Base-by-base conservation (phyloP, 2,113 vertebrate genomes). In the Rhabdomys dilectus region DNA sequence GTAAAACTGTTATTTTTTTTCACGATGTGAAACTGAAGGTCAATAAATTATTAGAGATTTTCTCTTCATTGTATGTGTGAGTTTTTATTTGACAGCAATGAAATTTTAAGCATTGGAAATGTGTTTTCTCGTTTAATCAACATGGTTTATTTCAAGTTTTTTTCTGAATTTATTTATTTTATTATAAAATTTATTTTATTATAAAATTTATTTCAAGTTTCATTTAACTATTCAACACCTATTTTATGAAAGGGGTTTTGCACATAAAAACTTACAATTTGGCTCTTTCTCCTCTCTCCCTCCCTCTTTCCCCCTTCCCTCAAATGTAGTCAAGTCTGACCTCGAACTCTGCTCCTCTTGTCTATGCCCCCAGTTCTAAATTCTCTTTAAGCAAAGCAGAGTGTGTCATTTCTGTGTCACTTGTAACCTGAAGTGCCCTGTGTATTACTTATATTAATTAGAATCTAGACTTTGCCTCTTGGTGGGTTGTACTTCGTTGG, bases 11-110 rank as follows among this genome's bases (percentile, higher is more conserved):
- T 98, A 72, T 60, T 98, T 97, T 97, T 98, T 99, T 99, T 99
- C 99, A 99, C 99, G 99, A 99, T 99, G 99, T 99, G 99, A 99
- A 99, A 99, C 99, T 99, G 99, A 99, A 99, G 99, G 99, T 99
- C 99, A 99, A 99, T 99, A 99, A 99, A 99, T 99, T 99, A 99
- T 99, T 99, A 99, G 99, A 99, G 99, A 99, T 98, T 99, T 99
- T 99, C 98, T 99, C 99, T 98, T 97, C 68, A 94, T 86, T 64
- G 91, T 95, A 97, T 68, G 89, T 93, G 19, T 34, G 39, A 16
- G 45, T 92, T 93, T 91, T 96, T 70, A 66, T 78, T 96, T 91
- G 39, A 75, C 62, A 34, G 39, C 19, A 15, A 26, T 51, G 72
- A 80, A 13, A 89, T 93, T 96, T 95, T 95, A 82, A 92, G 91